A percentile compares a stretch with the other conserved stretches of the same genome.
Conservation (phyloP, 2,888 invertebrate species). For the Caenorhabditis zanzibari region DNA sequence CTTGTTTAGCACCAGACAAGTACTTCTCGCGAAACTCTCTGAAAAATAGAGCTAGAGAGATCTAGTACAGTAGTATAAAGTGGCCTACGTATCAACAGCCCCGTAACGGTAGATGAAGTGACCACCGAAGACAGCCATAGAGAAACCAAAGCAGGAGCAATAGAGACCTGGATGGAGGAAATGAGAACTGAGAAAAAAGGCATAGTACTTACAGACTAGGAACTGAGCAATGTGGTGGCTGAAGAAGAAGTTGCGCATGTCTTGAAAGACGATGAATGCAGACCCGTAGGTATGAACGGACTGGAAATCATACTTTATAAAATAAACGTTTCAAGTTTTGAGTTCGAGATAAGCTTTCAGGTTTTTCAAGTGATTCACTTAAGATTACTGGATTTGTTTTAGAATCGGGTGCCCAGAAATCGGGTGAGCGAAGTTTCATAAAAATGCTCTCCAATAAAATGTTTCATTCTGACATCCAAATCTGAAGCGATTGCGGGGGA, state of each 20-base stretch:
- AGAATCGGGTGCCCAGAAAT: too few species aligned
- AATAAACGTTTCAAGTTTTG: too few species aligned
- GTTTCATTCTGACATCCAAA: too few species aligned
- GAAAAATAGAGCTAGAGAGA: not conserved
- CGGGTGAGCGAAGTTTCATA: too few species aligned
- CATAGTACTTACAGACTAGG: slow-evolving; percentile 17
- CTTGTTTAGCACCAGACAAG: slow-evolving; percentile 28
- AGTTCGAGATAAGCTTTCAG: too few species aligned
- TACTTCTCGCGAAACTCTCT: slow-evolving; percentile 40
- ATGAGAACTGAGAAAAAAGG: not conserved
- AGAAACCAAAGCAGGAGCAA: slow-evolving; percentile 57
- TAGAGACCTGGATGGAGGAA: slow-evolving; percentile 18
- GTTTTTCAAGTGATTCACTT: too few species aligned
- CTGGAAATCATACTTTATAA: slow-evolving; percentile 1
- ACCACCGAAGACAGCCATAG: slow-evolving; percentile 46
- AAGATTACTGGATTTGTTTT: too few species aligned
- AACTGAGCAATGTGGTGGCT: slow-evolving; percentile 16
- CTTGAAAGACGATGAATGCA: slow-evolving; percentile 49
- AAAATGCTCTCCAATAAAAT: too few species aligned
- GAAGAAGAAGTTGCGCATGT: slow-evolving; percentile 36
- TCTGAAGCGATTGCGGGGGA: too few species aligned
- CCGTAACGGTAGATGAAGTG: slow-evolving; percentile 63
- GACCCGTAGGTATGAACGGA: slow-evolving; percentile 47
- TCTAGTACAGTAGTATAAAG: not conserved
- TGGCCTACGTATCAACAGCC: slow-evolving; percentile 36